A percentile compares a stretch with the other conserved stretches of the same genome.
Evolutionary conservation across 2,888 invertebrate genomes (phyloP).

Genomic region (Dicranocentrus wangi): DNA sequence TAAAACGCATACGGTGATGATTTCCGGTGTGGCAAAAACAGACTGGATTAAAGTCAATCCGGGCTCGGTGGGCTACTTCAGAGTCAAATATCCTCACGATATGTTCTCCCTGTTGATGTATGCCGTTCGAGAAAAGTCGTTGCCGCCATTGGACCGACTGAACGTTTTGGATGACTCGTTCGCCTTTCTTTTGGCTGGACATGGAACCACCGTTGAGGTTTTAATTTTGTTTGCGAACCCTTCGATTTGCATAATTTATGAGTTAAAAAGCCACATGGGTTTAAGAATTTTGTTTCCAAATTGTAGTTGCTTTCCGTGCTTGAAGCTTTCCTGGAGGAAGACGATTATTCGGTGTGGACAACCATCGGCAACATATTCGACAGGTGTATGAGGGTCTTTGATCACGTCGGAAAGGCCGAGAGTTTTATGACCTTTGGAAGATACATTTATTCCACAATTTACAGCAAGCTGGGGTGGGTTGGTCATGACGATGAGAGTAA

Average conservation of each 20-base stretch:
- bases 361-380: constrained; percentile 86
- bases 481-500: constrained; percentile 59
- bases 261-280: constrained; percentile 19
- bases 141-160: constrained; percentile 89
- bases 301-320: constrained; percentile 77
- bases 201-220: constrained; percentile 82
- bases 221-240: not conserved
- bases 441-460: constrained; percentile 61
- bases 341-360: constrained; percentile 95
- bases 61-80: constrained; percentile 90
- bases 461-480: constrained; percentile 62
- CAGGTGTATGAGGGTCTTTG: constrained; percentile 79
- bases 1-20: constrained; percentile 80
- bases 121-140: constrained; percentile 84
- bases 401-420: constrained; percentile 79
- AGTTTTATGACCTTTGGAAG: constrained; percentile 64
- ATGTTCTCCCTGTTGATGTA: constrained; percentile 86
- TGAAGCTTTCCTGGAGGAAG: constrained; percentile 88
- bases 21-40: constrained; percentile 81
- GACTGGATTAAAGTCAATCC: constrained; percentile 93
- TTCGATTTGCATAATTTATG: not conserved
- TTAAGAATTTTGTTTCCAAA: constrained; percentile 87
- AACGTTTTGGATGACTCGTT: constrained; percentile 93
- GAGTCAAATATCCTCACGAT: constrained; percentile 88
- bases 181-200: constrained; percentile 93